These are phyloP conservation scores for Psammodynastes pulverulentus DNA, from an alignment of 2,113 vertebrate genomes.

Conservation along the genomic window DNA sequence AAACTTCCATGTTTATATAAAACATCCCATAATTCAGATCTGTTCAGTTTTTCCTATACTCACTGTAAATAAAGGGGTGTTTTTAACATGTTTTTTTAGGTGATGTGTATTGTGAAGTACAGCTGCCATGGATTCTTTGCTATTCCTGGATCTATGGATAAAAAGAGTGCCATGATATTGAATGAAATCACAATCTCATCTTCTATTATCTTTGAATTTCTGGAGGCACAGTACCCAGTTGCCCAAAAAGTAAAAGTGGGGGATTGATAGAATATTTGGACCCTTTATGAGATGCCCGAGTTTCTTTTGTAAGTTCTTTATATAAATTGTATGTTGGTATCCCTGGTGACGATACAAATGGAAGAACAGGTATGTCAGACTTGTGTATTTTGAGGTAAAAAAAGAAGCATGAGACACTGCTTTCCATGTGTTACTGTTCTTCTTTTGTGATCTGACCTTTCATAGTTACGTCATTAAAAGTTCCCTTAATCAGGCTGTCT, in stretches of 20 bases:
- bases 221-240: background rate
- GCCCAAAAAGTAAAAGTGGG: background rate
- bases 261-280: background rate
- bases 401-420: background rate
- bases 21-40: background rate
- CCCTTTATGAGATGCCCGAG: background rate
- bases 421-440: background rate
- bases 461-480: background rate
- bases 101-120: background rate
- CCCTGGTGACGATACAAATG: background rate
- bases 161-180: background rate
- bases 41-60: background rate
- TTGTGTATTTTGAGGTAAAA: background rate
- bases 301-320: background rate
- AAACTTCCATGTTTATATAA: background rate
- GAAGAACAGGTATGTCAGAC: background rate
- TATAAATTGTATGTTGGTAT: background rate
- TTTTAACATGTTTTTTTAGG: background rate
- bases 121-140: background rate
- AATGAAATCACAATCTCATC: background rate
- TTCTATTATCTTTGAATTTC: background rate
- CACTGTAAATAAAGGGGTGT: background rate
- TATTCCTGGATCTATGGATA: background rate
- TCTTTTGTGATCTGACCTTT: background rate
- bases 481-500: background rate